Base-by-base conservation (phyloP, 2,888 invertebrate genomes). In the Conistra vaccinii region DNA sequence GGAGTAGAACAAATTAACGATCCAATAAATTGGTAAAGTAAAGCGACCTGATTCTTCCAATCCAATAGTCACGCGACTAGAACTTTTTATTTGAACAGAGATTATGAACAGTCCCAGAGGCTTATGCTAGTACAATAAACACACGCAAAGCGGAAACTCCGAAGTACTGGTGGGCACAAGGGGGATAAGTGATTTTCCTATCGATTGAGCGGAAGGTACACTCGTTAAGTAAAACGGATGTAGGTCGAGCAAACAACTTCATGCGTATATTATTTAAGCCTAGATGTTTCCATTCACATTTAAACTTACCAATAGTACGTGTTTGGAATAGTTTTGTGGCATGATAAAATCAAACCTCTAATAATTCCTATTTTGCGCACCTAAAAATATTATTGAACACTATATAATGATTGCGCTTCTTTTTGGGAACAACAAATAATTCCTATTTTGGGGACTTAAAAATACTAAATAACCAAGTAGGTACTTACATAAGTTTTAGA, bases 141-240 rank as follows among this genome's bases (percentile, higher is more conserved):
- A 70, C 66, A 78, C 73, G 69, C 80, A 88, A 89, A 89, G 90
- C 89, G 89, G 89, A 91, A 81, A 82, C 65, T 79, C 62, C 53
- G 73, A 75, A 76, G 66, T 81, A 85, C 84, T 69, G 58, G 69
- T 80, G 73, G 78, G 76, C 69, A 73, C 76, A 78, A 57, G 69
- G 78, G 77, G 78, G 75, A 73, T 68, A 91, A 94, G 90, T 92
- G 91, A 93, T 92, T 92, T 93, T 91, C 90, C 87, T 87, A 92
- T 93, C 91, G 92, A 93, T 92, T 92, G 88, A 90, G 88, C 89
- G 45, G 39, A 78, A 65, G 89, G 85, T 81, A 84, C 86, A 89
- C 90, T 90, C 88, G 88, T 91, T 91, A 90, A 91, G 90, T 90
- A 91, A 91, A 88, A 89, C 89, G 88, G 88, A 92, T 91, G 90